Percentiles rank a stretch among this genome's conserved stretches.
Evolutionary conservation across 1,140 invertebrate species (phyloP).

Genomic region (Delia radicum): DNA sequence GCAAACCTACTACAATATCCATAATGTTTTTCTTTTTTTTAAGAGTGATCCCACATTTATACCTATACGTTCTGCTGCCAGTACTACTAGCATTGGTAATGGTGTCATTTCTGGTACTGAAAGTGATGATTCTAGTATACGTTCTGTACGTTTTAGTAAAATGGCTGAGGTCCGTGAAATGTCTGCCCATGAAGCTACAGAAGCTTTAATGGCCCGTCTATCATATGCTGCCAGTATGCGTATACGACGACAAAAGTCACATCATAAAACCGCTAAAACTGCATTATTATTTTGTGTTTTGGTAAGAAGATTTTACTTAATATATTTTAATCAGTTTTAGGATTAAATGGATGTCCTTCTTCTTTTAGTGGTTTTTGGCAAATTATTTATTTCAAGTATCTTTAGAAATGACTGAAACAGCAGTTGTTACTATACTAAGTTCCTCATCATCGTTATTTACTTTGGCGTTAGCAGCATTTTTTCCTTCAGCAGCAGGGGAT

Average conservation of each 20-base stretch:
- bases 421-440: constrained; percentile 77
- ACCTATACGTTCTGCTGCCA: constrained; percentile 70
- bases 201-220: constrained; percentile 77
- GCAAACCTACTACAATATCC: too few species aligned
- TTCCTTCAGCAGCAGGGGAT: constrained; percentile 75
- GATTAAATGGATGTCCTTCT: neutral
- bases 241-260: constrained; percentile 58
- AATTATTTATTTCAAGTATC: constrained; percentile 82
- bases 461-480: constrained; percentile 75
- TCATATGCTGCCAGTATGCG: constrained; percentile 80
- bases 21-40: constrained; percentile 37
- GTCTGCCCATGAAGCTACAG: constrained; percentile 79
- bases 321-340: constrained; percentile 2
- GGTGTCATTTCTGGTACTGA: constrained; percentile 76
- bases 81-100: constrained; percentile 11
- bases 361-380: constrained; percentile 76
- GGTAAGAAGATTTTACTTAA: constrained; percentile 60
- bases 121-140: constrained; percentile 76
- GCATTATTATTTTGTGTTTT: constrained; percentile 76
- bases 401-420: constrained; percentile 71
- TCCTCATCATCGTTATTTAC: constrained; percentile 84
- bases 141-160: constrained; percentile 80
- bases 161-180: constrained; percentile 81
- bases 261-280: constrained; percentile 69
- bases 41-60: constrained; percentile 82